Evolutionary conservation across 2,797 vertebrate species (phyloP).

Genomic region (Coluber constrictor): DNA sequence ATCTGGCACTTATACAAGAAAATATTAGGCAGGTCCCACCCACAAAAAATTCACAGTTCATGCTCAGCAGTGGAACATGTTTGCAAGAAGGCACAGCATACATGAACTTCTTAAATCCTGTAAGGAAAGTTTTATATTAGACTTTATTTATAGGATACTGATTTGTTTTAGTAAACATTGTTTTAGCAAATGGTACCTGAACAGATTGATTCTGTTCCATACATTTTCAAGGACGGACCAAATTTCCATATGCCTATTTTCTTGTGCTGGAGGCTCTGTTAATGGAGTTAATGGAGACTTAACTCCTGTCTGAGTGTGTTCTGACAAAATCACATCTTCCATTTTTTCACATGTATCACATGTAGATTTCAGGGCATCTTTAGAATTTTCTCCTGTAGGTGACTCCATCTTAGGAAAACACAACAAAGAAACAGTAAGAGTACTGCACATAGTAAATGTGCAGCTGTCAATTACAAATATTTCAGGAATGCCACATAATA

Average conservation of each 20-base stretch:
- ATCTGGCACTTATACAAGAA: background rate
- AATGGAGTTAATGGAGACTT: slow-evolving; percentile 68
- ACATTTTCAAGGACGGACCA: slow-evolving; percentile 87
- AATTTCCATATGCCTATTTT: slow-evolving; percentile 77
- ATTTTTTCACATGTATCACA: slow-evolving; percentile 56
- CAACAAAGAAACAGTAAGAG: slow-evolving; percentile 54
- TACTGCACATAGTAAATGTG: slow-evolving; percentile 9
- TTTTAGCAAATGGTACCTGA: slow-evolving; percentile 74
- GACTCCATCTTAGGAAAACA: slow-evolving; percentile 63
- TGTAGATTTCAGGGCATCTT: slow-evolving; percentile 54
- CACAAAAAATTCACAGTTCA: background rate
- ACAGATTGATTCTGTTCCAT: slow-evolving; percentile 79
- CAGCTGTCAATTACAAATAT: background rate
- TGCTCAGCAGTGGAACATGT: background rate
- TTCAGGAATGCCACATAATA: background rate
- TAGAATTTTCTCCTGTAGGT: slow-evolving; percentile 59
- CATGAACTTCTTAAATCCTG: background rate
- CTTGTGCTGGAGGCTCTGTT: slow-evolving; percentile 53
- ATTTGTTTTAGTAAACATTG: background rate
- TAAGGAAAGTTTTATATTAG: background rate
- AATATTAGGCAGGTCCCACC: background rate
- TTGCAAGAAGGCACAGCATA: background rate
- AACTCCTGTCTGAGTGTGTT: slow-evolving; percentile 58
- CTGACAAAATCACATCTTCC: slow-evolving; percentile 54
- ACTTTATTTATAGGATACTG: background rate